phyloP scores from a whole-genome alignment of 64 coral and sea anemone genomes.

The Stichodactyla helianthus region DNA sequence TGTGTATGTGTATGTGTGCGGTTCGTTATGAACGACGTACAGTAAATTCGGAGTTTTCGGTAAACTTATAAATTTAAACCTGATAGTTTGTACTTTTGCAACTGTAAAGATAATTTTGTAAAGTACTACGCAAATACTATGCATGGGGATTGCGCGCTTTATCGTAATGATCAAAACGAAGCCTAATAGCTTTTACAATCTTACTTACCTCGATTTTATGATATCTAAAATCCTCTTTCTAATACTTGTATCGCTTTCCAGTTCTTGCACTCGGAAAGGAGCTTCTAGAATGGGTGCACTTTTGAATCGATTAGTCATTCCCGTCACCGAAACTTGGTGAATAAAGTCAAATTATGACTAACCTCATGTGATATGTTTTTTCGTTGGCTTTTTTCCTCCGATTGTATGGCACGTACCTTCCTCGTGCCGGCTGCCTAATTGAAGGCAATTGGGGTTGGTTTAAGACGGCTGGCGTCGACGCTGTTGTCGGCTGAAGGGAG shows the following conservation, averaged over 20 bases:
- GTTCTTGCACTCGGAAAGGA: conserved; percentile 9
- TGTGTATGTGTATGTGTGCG: too few relatives aligned
- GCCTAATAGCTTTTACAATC: neutral
- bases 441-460: conserved; percentile 16
- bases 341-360: conserved; percentile 34
- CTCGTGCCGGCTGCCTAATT: conserved; percentile 2
- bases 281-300: conserved; percentile 4
- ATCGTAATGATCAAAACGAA: too few relatives aligned
- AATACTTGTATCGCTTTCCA: conserved; percentile 22
- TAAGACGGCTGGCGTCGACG: neutral
- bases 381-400: conserved; percentile 15
- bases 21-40: too few relatives aligned
- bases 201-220: conserved; percentile 21
- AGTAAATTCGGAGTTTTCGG: too few relatives aligned
- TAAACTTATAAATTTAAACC: too few relatives aligned
- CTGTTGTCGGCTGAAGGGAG: neutral
- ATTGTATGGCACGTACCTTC: conserved; percentile 18
- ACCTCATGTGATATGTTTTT: conserved; percentile 35
- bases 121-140: too few relatives aligned
- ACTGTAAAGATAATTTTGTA: too few relatives aligned
- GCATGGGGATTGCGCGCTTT: too few relatives aligned
- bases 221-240: neutral
- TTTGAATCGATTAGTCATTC: neutral
- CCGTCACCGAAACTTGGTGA: conserved; percentile 15
- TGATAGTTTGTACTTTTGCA: too few relatives aligned